Evolutionary conservation across 2,113 vertebrate species (phyloP).

Genomic region (Stomatorhinus ivindoensis): DNA sequence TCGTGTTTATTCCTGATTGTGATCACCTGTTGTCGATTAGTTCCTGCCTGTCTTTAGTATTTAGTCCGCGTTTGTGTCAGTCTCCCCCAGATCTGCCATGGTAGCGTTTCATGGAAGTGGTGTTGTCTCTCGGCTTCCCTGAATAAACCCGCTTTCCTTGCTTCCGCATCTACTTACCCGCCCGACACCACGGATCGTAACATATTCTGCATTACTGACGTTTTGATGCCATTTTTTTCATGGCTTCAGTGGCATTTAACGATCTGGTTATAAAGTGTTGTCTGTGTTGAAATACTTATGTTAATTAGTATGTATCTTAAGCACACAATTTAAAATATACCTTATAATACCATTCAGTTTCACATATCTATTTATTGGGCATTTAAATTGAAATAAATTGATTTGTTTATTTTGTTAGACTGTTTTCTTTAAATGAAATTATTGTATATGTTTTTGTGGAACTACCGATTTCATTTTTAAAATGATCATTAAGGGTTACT

Average conservation of each 20-base stretch:
- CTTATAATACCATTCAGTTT: neutral
- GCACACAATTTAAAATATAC: neutral
- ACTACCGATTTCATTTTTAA: neutral
- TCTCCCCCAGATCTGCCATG: no score
- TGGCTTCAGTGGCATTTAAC: neutral
- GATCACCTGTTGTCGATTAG: no score
- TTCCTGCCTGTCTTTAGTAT: no score
- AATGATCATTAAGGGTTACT: neutral
- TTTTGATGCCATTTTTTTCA: neutral
- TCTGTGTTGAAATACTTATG: neutral
- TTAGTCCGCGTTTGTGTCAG: no score
- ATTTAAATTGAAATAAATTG: neutral
- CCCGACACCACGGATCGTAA: no score
- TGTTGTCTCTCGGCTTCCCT: no score
- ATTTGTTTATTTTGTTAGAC: neutral
- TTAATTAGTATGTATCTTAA: neutral
- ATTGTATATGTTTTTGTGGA: neutral
- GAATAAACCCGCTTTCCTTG: no score
- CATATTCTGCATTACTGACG: neutral
- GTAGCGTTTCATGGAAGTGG: no score
- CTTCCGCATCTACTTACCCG: no score
- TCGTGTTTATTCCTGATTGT: no score
- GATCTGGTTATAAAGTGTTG: neutral
- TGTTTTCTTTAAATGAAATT: neutral
- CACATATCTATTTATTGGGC: neutral